A percentile compares a stretch with the other conserved stretches of the same genome.
These are phyloP conservation scores for Melanostigma gelatinosum DNA, from an alignment of 2,113 vertebrate species.

Conservation along the genomic window DNA sequence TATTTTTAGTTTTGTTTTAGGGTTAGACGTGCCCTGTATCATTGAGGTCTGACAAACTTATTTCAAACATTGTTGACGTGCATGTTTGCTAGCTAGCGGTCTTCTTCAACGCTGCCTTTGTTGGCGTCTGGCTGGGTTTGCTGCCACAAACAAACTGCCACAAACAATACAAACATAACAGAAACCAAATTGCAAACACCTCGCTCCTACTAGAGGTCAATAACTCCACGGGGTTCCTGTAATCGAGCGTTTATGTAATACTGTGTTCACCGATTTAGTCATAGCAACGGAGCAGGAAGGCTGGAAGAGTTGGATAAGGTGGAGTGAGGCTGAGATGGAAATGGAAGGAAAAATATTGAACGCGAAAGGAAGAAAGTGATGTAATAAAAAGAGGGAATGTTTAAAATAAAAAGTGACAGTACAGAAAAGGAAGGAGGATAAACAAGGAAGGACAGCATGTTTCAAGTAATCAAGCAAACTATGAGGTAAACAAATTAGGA, in stretches of 20 bases:
- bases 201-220: not conserved
- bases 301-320: not conserved
- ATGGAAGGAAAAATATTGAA: not conserved
- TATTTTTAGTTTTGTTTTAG: not conserved
- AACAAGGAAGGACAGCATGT: not conserved
- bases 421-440: not conserved
- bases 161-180: not conserved
- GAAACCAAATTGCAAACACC: not conserved
- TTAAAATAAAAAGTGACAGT: not conserved
- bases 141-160: not conserved
- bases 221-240: not conserved
- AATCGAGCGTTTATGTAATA: not conserved
- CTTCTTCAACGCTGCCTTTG: not conserved
- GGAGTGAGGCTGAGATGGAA: not conserved
- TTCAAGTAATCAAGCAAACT: not conserved
- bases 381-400: not conserved
- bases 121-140: not conserved
- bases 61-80: not conserved
- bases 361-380: not conserved
- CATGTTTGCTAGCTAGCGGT: not conserved
- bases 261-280: not conserved
- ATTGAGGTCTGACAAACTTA: not conserved
- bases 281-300: not conserved
- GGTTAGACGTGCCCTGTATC: not conserved
- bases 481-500: not conserved